Conservation (phyloP, 2,888 invertebrate species). For the Thymelicus acteon region DNA sequence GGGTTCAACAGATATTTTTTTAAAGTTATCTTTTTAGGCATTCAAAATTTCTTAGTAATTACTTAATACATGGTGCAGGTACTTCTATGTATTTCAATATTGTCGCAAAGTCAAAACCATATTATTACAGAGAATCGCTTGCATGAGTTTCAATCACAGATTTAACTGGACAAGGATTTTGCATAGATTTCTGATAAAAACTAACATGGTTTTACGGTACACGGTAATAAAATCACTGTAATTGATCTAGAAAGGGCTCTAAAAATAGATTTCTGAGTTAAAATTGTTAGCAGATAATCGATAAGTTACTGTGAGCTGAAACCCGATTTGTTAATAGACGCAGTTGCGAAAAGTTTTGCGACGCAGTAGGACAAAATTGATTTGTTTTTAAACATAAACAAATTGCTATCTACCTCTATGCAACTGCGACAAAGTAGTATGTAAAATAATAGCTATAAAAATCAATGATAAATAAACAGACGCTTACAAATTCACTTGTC, state of each 20-base stretch:
- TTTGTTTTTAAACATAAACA: neutral
- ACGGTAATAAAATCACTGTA: conserved; percentile 28
- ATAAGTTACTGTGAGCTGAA: conserved; percentile 2
- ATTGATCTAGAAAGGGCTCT: conserved; percentile 29
- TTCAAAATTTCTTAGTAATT: too few relatives aligned
- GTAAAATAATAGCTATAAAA: too few relatives aligned
- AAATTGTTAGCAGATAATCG: conserved; percentile 22
- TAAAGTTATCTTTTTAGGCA: too few relatives aligned
- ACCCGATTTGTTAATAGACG: conserved; percentile 3
- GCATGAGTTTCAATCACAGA: conserved; percentile 21
- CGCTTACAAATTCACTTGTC: too few relatives aligned
- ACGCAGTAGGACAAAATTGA: neutral
- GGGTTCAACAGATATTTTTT: too few relatives aligned
- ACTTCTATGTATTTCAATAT: too few relatives aligned
- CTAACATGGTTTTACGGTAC: conserved; percentile 28
- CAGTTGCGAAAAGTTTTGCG: neutral
- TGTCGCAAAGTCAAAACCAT: too few relatives aligned
- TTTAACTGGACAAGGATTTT: conserved; percentile 29
- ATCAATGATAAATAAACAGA: too few relatives aligned
- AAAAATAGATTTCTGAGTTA: conserved; percentile 26
- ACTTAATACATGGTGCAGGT: too few relatives aligned
- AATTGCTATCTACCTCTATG: too few relatives aligned
- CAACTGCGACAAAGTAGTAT: too few relatives aligned
- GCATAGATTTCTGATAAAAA: conserved; percentile 37
- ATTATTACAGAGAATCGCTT: conserved; percentile 19